Percentiles rank a stretch among this genome's conserved stretches.
phyloP scores from a whole-genome alignment of 2,113 vertebrate species.

The Phaetusa simplex region DNA sequence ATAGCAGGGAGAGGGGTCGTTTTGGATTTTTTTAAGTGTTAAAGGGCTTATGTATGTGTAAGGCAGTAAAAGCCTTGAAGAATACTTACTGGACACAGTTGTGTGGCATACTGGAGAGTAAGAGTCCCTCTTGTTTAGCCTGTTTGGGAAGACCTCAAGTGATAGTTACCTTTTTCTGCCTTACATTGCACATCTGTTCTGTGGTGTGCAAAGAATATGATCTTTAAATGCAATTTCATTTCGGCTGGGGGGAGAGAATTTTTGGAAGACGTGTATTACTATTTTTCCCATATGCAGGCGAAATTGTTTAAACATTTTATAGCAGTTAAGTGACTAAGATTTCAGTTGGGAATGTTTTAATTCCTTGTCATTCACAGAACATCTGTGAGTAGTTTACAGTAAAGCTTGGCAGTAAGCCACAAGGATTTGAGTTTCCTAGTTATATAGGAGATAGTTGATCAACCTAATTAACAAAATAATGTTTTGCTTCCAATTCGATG shows the following conservation, averaged over 20 bases:
- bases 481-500: background rate
- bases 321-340: background rate
- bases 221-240: background rate
- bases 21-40: background rate
- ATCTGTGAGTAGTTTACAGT: background rate
- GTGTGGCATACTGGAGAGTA: background rate
- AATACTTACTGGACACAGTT: background rate
- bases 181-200: background rate
- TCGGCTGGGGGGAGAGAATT: background rate
- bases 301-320: background rate
- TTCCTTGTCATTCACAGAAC: background rate
- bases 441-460: background rate
- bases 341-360: background rate
- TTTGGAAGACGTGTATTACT: background rate
- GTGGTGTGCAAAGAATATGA: background rate
- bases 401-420: background rate
- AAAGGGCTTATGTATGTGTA: background rate
- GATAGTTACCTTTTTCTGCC: background rate
- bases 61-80: background rate
- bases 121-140: background rate
- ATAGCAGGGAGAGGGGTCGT: background rate
- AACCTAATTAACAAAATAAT: slow-evolving; percentile 9
- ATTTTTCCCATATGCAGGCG: background rate
- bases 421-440: background rate
- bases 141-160: background rate